These are phyloP conservation scores for Lycaon pictus DNA, from an alignment of 2,113 vertebrate species.

Conservation along the genomic window DNA sequence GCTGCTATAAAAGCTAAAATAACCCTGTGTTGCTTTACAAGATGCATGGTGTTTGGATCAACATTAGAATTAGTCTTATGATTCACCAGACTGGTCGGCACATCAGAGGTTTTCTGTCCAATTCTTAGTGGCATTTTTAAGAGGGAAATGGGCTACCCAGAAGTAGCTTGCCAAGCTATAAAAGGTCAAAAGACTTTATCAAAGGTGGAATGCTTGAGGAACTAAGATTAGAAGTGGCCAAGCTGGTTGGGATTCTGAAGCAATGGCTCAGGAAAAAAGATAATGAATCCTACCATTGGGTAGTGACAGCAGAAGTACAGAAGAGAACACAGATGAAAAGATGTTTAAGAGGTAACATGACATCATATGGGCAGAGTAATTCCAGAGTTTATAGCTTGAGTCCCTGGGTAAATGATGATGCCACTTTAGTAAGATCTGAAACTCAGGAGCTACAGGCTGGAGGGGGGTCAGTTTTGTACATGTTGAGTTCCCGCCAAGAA, in stretches of 20 bases:
- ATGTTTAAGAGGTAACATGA: neutral
- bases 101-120: neutral
- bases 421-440: neutral
- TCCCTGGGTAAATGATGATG: neutral
- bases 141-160: neutral
- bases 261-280: neutral
- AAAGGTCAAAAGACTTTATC: neutral
- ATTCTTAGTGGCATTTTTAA: neutral
- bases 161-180: neutral
- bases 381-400: neutral
- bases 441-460: neutral
- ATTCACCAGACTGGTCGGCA: neutral
- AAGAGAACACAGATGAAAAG: neutral
- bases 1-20: neutral
- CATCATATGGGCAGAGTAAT: neutral
- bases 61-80: neutral
- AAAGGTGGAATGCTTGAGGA: neutral
- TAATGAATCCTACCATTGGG: neutral
- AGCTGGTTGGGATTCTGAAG: neutral
- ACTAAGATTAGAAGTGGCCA: neutral
- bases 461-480: neutral
- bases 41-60: neutral
- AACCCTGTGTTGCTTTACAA: neutral
- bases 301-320: neutral
- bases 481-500: neutral